These are phyloP conservation scores for Andrena minutula DNA, from an alignment of 2,888 invertebrate species.

Conservation along the genomic window DNA sequence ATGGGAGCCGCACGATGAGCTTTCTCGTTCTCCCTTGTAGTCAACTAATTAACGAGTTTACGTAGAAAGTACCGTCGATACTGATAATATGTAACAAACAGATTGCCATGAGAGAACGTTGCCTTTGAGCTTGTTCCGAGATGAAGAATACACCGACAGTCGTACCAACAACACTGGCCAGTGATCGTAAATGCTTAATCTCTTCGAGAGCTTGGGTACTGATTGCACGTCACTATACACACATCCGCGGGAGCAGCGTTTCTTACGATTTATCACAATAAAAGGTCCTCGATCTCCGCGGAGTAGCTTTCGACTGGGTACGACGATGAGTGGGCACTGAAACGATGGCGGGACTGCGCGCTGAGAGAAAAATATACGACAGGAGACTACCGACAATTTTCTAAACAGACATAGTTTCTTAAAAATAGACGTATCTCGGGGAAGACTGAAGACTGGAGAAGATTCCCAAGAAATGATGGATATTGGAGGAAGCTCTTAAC, in stretches of 20 bases:
- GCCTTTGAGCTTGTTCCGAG: conserved; percentile 24
- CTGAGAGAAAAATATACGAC: conserved; percentile 55
- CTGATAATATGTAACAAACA: conserved; percentile 75
- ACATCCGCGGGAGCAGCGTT: conserved; percentile 20
- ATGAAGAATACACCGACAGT: conserved; percentile 15
- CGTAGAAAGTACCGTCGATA: conserved; percentile 48
- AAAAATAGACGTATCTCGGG: conserved; percentile 1
- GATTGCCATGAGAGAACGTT: conserved; percentile 52
- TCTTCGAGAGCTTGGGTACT: conserved; percentile 12
- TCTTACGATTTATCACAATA: conserved; percentile 43
- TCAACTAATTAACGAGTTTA: conserved; percentile 78
- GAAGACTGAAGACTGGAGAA: conserved; percentile 3
- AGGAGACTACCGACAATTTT: not conserved
- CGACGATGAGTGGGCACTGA: conserved; percentile 19
- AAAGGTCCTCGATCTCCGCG: conserved; percentile 18
- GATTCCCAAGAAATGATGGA: not conserved
- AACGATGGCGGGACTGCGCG: conserved; percentile 2
- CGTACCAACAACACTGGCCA: conserved; percentile 8
- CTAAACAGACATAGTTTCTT: not conserved
- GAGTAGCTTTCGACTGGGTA: conserved; percentile 17
- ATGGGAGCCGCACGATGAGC: conserved; percentile 27
- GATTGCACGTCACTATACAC: conserved; percentile 38
- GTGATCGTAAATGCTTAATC: conserved; percentile 1
- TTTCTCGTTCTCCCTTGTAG: conserved; percentile 42
- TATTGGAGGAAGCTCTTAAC: not conserved